Base-by-base conservation (phyloP, 37 sponge, comb jelly and placozoan species). In the Corticium candelabrum region DNA sequence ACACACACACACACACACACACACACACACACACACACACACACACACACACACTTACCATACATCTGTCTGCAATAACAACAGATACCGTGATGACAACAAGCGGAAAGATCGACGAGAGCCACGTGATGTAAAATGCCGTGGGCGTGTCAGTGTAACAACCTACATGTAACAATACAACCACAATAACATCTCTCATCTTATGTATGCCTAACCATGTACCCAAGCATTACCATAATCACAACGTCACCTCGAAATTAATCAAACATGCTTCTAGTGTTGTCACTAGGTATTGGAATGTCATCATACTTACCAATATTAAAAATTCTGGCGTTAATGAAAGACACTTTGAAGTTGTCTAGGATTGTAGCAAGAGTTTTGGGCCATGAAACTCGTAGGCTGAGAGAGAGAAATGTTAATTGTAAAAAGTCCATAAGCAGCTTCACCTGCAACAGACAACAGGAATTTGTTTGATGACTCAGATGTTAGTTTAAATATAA, bases 101-200 rank as follows among this genome's bases (percentile, higher is more conserved):
- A 21, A 50, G 21, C 21, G 62, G 62, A 50, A 50, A 11, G 21
- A 21, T 21, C 62, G 62, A 50, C 11, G 62, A 50, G 11, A 50
- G 62, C 62, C 62, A 50, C 15, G 11, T 21, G 62, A 90, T 76
- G 91, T 90, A 34, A 87, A 87, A 32, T 87, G 86, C 41, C 81
- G 75, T 34, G 87, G 86, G 76, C 5, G 82, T 15, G 71, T 32
- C 73, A 40, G 82, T 35, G 72, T 84, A 27, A 4, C 56, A 15
- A 62, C 40, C 62, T 32, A 34, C 68, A 68, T 1, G 68, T 68
- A 68, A 1, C 32, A 34, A 33, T 68, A 1, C 33, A 2, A 68
- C 33, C 32, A 34, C 1, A 34, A 33, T 68, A n/a, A n/a, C n/a
- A n/a, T n/a, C n/a, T n/a, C n/a, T n/a, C n/a, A n/a, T n/a, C n/a